Evolutionary conservation across 2,888 invertebrate species (phyloP).

Genomic region (Drosophila mercatorum): DNA sequence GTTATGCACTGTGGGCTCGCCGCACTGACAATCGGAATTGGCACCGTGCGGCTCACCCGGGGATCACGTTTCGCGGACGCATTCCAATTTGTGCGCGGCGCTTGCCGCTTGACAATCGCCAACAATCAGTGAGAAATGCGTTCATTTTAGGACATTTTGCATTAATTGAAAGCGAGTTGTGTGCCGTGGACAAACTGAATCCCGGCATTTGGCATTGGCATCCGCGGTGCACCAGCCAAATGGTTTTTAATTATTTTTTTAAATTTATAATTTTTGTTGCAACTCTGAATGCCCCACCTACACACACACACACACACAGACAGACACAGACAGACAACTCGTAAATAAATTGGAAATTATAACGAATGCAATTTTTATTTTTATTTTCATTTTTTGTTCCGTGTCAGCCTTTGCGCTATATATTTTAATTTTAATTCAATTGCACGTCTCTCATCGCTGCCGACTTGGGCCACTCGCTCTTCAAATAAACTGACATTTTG

Average conservation of each 20-base stretch:
- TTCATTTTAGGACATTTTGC: slow-evolving; percentile 77
- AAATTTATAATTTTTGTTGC: slow-evolving; percentile 72
- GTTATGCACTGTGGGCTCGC: slow-evolving; percentile 30
- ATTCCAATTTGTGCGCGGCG: slow-evolving; percentile 62
- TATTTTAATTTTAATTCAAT: slow-evolving; percentile 81
- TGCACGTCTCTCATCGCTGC: slow-evolving; percentile 63
- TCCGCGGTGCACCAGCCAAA: slow-evolving; percentile 45
- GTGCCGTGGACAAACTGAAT: slow-evolving; percentile 32
- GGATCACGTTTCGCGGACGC: slow-evolving; percentile 61
- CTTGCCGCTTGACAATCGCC: slow-evolving; percentile 64
- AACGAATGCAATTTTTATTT: slow-evolving; percentile 38
- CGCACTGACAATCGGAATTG: slow-evolving; percentile 10
- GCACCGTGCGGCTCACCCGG: slow-evolving; percentile 21
- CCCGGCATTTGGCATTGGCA: slow-evolving; percentile 39
- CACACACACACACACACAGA: slow-evolving; percentile 1
- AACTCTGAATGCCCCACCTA: slow-evolving; percentile 10
- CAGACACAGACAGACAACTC: slow-evolving; percentile 5
- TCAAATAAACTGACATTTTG: slow-evolving; percentile 76
- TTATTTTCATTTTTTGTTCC: slow-evolving; percentile 9
- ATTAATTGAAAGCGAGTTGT: slow-evolving; percentile 71
- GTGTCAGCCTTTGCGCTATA: slow-evolving; percentile 41
- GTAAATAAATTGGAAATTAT: slow-evolving; percentile 72
- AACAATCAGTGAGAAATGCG: slow-evolving; percentile 73
- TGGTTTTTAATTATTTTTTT: slow-evolving; percentile 77
- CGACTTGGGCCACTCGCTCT: slow-evolving; percentile 51